phyloP scores from a whole-genome alignment of 2,113 vertebrate species.

The Theropithecus gelada region DNA sequence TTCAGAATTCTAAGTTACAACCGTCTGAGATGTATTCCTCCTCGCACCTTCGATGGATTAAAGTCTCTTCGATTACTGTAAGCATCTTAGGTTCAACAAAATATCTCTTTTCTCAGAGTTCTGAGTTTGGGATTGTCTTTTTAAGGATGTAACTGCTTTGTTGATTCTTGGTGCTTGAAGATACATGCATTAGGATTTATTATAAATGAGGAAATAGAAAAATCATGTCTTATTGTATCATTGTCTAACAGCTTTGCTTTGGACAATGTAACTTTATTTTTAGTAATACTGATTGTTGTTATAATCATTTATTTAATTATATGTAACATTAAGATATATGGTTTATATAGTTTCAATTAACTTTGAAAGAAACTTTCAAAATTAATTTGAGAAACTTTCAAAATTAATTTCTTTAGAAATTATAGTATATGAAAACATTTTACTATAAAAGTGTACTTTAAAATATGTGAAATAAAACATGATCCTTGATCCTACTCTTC shows the following conservation, averaged over 20 bases:
- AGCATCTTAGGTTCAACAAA: slow-evolving; percentile 79
- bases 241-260: neutral
- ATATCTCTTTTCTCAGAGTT: neutral
- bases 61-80: slow-evolving; percentile 94
- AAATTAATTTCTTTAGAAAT: neutral
- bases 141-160: neutral
- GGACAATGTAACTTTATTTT: neutral
- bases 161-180: neutral
- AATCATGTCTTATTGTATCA: neutral
- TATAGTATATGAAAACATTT: neutral
- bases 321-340: neutral
- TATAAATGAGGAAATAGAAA: neutral
- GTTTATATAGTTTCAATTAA: neutral
- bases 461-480: neutral
- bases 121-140: neutral
- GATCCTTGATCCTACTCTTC: neutral
- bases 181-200: neutral
- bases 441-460: neutral
- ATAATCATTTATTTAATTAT: neutral
- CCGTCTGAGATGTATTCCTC: slow-evolving; percentile 93
- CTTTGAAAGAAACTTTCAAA: slow-evolving; percentile 1
- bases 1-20: slow-evolving; percentile 98
- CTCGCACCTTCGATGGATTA: slow-evolving; percentile 93
- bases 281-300: neutral
- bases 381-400: neutral